Evolutionary conservation across 1,140 invertebrate species (phyloP).

Genomic region (Drosophila azteca): DNA sequence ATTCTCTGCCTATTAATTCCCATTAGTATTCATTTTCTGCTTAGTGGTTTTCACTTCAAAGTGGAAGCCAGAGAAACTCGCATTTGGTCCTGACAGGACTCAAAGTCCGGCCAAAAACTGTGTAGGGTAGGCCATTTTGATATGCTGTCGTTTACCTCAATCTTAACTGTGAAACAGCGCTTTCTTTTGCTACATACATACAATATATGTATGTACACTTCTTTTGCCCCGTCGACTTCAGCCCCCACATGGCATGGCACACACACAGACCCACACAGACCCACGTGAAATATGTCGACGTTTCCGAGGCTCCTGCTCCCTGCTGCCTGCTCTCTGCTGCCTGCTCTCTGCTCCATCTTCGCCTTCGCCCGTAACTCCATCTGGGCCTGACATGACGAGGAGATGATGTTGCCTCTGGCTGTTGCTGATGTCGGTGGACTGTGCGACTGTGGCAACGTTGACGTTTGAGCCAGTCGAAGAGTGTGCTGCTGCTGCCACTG

Average conservation of each 20-base stretch:
- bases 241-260: conserved; percentile 5
- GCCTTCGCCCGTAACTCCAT: conserved; percentile 23
- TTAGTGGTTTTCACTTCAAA: conserved; percentile 11
- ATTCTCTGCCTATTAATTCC: conserved; percentile 55
- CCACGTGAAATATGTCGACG: conserved; percentile 69
- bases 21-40: neutral
- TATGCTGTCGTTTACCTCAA: conserved; percentile 8
- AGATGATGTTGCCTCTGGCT: conserved; percentile 40
- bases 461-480: conserved; percentile 61
- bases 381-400: conserved; percentile 31
- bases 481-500: conserved; percentile 47
- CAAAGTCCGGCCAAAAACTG: too few species aligned
- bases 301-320: conserved; percentile 49
- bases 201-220: conserved; percentile 10
- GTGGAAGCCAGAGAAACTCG: neutral
- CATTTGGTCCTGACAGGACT: too few species aligned
- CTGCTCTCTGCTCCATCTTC: conserved; percentile 8
- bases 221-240: conserved; percentile 36
- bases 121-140: too few species aligned
- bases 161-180: conserved; percentile 22
- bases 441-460: conserved; percentile 51
- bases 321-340: conserved; percentile 2
- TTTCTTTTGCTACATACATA: neutral
- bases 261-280: conserved; percentile 19
- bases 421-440: conserved; percentile 27